Conservation (phyloP, 2,797 vertebrate species). For the Bradypodion ventrale region DNA sequence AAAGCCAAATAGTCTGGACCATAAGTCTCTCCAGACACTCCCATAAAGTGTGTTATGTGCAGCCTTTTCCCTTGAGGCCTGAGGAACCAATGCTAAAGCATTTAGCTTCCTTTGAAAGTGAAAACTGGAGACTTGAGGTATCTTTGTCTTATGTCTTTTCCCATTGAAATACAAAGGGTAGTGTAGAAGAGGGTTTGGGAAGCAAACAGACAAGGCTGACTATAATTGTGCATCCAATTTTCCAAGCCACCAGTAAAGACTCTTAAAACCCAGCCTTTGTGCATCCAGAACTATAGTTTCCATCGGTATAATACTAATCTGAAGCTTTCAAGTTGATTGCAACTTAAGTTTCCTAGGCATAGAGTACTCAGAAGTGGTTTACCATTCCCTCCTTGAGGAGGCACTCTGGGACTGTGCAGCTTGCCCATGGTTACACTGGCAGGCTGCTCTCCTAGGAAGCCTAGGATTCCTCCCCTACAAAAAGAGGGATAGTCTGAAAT, state of each 20-base stretch:
- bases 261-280: neutral
- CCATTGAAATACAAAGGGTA: neutral
- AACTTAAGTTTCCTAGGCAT: too few relatives aligned
- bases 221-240: neutral
- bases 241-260: neutral
- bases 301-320: too few relatives aligned
- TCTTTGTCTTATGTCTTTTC: neutral
- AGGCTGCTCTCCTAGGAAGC: too few relatives aligned
- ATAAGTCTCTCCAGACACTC: slow-evolving; percentile 18
- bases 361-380: too few relatives aligned
- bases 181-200: neutral
- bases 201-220: neutral
- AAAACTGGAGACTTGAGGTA: neutral
- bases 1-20: slow-evolving; percentile 28
- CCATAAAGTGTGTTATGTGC: slow-evolving; percentile 27
- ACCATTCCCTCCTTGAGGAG: too few relatives aligned
- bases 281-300: neutral
- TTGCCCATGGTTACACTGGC: too few relatives aligned
- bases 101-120: neutral
- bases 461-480: too few relatives aligned
- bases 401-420: too few relatives aligned
- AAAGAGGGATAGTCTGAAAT: too few relatives aligned
- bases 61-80: neutral
- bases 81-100: neutral
- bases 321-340: too few relatives aligned